Base-by-base conservation (phyloP, 2,888 invertebrate genomes). In the Epirrhoe alternata region DNA sequence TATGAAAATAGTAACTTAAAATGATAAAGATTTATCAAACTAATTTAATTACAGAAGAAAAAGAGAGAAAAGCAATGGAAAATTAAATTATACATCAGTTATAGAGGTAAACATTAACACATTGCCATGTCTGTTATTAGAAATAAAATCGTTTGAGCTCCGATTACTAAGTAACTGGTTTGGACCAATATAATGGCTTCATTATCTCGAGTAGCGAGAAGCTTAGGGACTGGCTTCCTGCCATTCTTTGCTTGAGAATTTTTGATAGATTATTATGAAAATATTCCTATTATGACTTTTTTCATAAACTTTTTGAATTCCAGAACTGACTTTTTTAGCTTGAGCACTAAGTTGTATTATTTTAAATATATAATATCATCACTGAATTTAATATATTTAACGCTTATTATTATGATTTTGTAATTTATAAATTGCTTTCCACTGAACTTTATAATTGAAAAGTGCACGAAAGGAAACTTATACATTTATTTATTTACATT, bases 191-290 rank as follows among this genome's bases (percentile, higher is more conserved):
- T 89, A 89, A 92, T 90, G 86, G 86, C 88, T 90, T 90, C 88
- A 91, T 92, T 91, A 90, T 88, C 88, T 89, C 86, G 84, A 90
- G 89, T 87, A 86, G 86, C 82, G 79, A 24, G 24, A 77, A 77
- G 78, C 49, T 12, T 61, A 58, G 49, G 24, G 38, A 7, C 3
- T 47, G 35, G 38, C 54, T 55, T 61, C 53, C 61, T 17, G 33
- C 31, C 49, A 49, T 38, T 35, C 38, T 14, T 50, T 6, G 33
- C 30, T 31, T 55, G 64, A 55, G 49, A 54, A 54, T 55, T 53
- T 58, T 38, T 49, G 35, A 58, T 54, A 12, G 6, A 35, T 14
- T 24, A 24, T 24, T 24, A 24, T 24, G 24, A 24, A 24, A 3
- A 24, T 24, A 24, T 24, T 24, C 24, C 24, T 24, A 24, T 24